A percentile compares a stretch with the other conserved stretches of the same genome.
Evolutionary conservation across 2,888 invertebrate species (phyloP).

Genomic region (Harmothoe impar): DNA sequence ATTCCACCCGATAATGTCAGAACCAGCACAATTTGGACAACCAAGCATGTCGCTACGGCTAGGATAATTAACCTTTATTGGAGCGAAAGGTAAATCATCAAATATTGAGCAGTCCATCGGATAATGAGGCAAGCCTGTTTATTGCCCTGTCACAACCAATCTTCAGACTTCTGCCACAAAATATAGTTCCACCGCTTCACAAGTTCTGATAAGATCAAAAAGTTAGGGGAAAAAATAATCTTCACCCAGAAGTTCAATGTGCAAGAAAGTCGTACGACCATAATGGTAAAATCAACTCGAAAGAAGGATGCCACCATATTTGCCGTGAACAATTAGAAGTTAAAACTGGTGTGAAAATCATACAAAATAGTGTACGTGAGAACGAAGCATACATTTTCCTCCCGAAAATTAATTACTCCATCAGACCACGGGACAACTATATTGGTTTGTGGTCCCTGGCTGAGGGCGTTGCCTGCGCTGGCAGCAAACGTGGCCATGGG

Average conservation of each 20-base stretch:
- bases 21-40: constrained; percentile 21
- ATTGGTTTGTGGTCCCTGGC: not conserved
- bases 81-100: constrained; percentile 49
- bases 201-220: constrained; percentile 22
- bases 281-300: not conserved
- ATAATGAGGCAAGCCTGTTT: constrained; percentile 22
- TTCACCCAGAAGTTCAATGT: not conserved
- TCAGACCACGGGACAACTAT: not conserved
- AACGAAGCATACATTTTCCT: not conserved
- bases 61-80: constrained; percentile 49
- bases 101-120: constrained; percentile 40
- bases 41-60: constrained; percentile 24
- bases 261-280: not conserved
- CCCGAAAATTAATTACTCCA: not conserved
- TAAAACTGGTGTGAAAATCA: not conserved
- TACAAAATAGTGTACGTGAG: constrained; percentile 9
- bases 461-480: not conserved
- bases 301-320: not conserved
- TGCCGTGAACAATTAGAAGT: not conserved
- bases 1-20: constrained; percentile 31
- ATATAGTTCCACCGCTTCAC: not conserved
- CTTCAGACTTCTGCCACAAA: not conserved
- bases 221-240: not conserved
- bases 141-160: constrained; percentile 40
- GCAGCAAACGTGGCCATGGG: too few relatives aligned